Percentiles rank a stretch among this genome's conserved stretches.
Evolutionary conservation across 1,140 invertebrate species (phyloP).

Genomic region (Tyrophagus putrescentiae): DNA sequence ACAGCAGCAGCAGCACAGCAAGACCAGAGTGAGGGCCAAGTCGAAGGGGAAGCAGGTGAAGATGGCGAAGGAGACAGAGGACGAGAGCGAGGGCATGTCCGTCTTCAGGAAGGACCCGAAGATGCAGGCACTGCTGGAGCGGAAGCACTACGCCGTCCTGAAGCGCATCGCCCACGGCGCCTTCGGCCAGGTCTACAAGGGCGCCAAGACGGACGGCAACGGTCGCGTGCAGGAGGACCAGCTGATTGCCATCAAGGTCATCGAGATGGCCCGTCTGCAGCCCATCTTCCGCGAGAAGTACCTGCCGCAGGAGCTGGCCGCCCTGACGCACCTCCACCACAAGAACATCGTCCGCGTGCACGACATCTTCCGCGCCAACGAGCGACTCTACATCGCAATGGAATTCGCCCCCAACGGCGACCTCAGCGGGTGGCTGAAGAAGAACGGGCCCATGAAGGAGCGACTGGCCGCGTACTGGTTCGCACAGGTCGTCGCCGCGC

Average conservation of each 20-base stretch:
- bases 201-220: too few species aligned
- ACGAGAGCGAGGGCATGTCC: too few species aligned
- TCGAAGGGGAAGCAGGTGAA: too few species aligned
- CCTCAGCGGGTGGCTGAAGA: constrained; percentile 20
- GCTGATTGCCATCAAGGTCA: constrained; percentile 16
- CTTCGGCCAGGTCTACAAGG: constrained; percentile 22
- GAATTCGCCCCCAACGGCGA: constrained; percentile 16
- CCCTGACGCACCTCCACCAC: constrained; percentile 15
- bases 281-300: constrained; percentile 16
- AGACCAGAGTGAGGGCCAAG: too few species aligned
- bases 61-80: too few species aligned
- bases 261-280: constrained; percentile 7
- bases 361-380: constrained; percentile 17
- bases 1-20: too few species aligned
- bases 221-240: too few species aligned
- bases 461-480: constrained; percentile 16
- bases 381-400: constrained; percentile 19
- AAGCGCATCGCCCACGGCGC: constrained; percentile 20
- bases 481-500: constrained; percentile 1
- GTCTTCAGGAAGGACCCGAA: too few species aligned
- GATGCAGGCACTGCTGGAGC: constrained; percentile 11
- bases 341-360: constrained; percentile 13
- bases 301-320: constrained; percentile 16
- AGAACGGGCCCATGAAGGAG: constrained; percentile 18
- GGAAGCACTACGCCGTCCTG: constrained; percentile 10